A percentile compares a stretch with the other conserved stretches of the same genome.
phyloP scores from a whole-genome alignment of 2,113 vertebrate genomes.

The Percopsis transmontana region DNA sequence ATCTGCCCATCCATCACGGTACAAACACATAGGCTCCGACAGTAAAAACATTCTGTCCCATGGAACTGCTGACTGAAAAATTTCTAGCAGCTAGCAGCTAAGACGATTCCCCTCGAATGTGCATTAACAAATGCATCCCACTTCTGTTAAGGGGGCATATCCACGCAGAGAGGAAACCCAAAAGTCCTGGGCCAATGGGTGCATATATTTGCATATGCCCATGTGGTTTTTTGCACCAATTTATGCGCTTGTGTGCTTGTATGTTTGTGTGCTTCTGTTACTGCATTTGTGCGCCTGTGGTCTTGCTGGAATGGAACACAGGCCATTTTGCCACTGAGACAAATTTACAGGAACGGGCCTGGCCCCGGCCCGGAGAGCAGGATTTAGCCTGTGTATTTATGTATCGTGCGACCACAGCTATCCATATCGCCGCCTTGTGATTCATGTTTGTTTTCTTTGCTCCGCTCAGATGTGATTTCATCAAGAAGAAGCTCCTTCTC shows the following conservation, averaged over 20 bases:
- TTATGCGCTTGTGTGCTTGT: slow-evolving; percentile 53
- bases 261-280: slow-evolving; percentile 64
- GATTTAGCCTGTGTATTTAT: slow-evolving; percentile 75
- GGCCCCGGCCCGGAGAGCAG: slow-evolving; percentile 63
- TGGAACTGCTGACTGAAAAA: slow-evolving; percentile 50
- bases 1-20: slow-evolving; percentile 42
- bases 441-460: slow-evolving; percentile 76
- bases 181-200: neutral
- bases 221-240: slow-evolving; percentile 67
- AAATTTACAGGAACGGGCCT: slow-evolving; percentile 71
- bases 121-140: slow-evolving; percentile 41
- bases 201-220: slow-evolving; percentile 57
- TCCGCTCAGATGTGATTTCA: slow-evolving; percentile 57
- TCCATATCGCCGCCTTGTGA: slow-evolving; percentile 70
- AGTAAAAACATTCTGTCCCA: slow-evolving; percentile 36
- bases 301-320: slow-evolving; percentile 70
- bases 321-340: slow-evolving; percentile 68
- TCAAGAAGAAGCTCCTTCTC: slow-evolving; percentile 49
- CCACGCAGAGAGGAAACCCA: slow-evolving; percentile 7
- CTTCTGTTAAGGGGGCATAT: slow-evolving; percentile 38
- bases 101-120: slow-evolving; percentile 26
- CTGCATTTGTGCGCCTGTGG: slow-evolving; percentile 71
- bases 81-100: slow-evolving; percentile 35
- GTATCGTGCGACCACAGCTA: slow-evolving; percentile 66
- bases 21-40: slow-evolving; percentile 35